These are phyloP conservation scores for Nomada fucata DNA, from an alignment of 2,888 invertebrate species.

Conservation along the genomic window DNA sequence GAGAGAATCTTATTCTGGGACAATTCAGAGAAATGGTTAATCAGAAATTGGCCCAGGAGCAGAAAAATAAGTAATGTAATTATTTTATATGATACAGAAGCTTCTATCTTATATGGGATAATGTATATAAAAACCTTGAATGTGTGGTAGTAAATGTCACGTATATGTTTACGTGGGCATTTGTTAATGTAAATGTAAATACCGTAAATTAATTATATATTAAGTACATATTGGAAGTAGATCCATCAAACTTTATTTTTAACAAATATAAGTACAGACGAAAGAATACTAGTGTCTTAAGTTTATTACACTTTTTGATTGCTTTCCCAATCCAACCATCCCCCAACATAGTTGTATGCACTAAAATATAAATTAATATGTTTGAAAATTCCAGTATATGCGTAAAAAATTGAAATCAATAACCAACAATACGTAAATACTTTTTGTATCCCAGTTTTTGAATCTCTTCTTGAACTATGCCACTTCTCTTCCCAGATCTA, in stretches of 20 bases:
- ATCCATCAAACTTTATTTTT: background rate
- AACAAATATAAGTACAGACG: background rate
- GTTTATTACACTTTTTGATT: slow-evolving; percentile 68
- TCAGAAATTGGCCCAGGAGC: slow-evolving; percentile 88
- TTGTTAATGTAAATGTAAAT: background rate
- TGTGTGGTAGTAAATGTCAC: slow-evolving; percentile 11
- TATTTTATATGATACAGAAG: background rate
- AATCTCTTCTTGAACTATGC: slow-evolving; percentile 87
- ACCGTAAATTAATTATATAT: background rate
- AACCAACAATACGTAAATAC: slow-evolving; percentile 82
- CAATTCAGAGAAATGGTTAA: slow-evolving; percentile 96
- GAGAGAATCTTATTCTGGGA: slow-evolving; percentile 97
- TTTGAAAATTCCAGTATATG: background rate
- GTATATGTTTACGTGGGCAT: slow-evolving; percentile 2
- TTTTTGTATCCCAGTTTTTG: slow-evolving; percentile 86
- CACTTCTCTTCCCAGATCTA: slow-evolving; percentile 88
- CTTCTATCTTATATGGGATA: background rate
- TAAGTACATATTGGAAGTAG: background rate
- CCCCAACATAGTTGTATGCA: slow-evolving; percentile 86
- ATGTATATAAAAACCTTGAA: slow-evolving; percentile 37
- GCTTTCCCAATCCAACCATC: slow-evolving; percentile 87
- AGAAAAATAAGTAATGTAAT: slow-evolving; percentile 79
- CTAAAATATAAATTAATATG: slow-evolving; percentile 83
- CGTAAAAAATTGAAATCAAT: background rate
- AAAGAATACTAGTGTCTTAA: background rate